Base-by-base conservation (phyloP, 2,113 vertebrate species). In the Thinocorus orbignyianus region DNA sequence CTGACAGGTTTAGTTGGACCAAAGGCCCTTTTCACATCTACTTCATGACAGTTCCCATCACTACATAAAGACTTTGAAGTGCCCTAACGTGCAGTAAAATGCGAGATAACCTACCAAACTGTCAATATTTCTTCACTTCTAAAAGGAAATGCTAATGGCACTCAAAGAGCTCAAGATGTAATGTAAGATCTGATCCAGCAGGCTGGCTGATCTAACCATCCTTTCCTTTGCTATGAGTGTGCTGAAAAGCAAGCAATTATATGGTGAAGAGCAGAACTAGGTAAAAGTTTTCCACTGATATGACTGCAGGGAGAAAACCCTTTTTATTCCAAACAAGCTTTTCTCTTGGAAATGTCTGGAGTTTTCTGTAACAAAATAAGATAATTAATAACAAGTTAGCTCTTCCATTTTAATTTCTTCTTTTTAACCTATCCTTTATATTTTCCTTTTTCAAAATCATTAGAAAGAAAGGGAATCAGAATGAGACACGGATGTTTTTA, bases 21-120 rank as follows among this genome's bases (percentile, higher is more conserved):
- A 96, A 95, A 97, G 93, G 96, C 95, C 95, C 93, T 91, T 96
- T 97, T 97, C 87, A 89, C 96, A 90, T 97, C 95, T 93, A 94
- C 93, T 90, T 94, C 87, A 55, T 96, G 97, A 95, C 97, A 97
- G 94, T 94, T 97, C 95, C 91, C 93, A 97, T 97, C 96, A 93
- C 93, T 94, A 86, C 90, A 95, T 97, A 97, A 97, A 97, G 96
- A 97, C 97, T 97, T 97, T 97, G 97, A 97, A 97, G 96, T 95
- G 95, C 96, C 94, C 91, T 97, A 97, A 97, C 91, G 81, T 81
- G 94, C 92, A 96, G 93, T 94, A 93, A 95, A 97, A 97, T 68
- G 95, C 23, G 1, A 96, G 96, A 95, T 80, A 97, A 95, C 96
- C 97, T 95, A 97, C 86, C 79, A 95, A 95, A 95, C 94, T 94